These are phyloP conservation scores for Enteromius viviparus DNA, from an alignment of 2,797 vertebrate species.

Conservation along the genomic window DNA sequence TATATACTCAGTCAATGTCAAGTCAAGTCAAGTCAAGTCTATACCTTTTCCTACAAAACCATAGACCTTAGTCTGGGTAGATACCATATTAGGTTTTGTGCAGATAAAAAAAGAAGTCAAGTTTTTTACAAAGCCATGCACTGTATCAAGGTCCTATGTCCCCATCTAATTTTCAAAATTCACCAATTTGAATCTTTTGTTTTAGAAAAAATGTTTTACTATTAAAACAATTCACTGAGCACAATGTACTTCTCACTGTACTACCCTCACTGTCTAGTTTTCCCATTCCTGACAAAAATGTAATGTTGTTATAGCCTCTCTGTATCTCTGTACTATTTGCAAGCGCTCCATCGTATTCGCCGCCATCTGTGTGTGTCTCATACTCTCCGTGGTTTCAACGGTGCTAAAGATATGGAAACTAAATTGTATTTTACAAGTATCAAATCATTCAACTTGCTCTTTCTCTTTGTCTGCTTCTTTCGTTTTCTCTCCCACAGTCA, in stretches of 20 bases:
- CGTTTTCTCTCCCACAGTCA: slow-evolving; percentile 1
- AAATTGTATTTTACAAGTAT: background rate
- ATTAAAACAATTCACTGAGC: background rate
- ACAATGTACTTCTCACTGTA: background rate
- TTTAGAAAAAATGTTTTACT: background rate
- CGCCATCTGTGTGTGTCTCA: background rate
- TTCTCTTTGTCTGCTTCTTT: slow-evolving; percentile 1
- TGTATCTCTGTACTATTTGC: background rate
- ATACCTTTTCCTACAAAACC: background rate
- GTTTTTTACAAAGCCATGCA: background rate
- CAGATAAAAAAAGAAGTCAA: background rate
- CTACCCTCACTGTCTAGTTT: background rate
- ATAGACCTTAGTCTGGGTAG: background rate
- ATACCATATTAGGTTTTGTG: background rate
- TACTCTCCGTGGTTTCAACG: background rate
- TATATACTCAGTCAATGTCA: background rate
- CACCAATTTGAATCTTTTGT: background rate
- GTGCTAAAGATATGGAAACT: background rate
- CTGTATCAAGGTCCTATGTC: background rate
- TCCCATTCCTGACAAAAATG: background rate
- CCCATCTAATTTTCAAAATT: background rate
- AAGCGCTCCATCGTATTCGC: background rate
- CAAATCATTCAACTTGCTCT: background rate
- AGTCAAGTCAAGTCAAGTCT: no score
- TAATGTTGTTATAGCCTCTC: background rate